Evolutionary conservation across 2,113 vertebrate species (phyloP), one percentile per base, ranked within the genome.

Genomic region (Rynchops niger): DNA sequence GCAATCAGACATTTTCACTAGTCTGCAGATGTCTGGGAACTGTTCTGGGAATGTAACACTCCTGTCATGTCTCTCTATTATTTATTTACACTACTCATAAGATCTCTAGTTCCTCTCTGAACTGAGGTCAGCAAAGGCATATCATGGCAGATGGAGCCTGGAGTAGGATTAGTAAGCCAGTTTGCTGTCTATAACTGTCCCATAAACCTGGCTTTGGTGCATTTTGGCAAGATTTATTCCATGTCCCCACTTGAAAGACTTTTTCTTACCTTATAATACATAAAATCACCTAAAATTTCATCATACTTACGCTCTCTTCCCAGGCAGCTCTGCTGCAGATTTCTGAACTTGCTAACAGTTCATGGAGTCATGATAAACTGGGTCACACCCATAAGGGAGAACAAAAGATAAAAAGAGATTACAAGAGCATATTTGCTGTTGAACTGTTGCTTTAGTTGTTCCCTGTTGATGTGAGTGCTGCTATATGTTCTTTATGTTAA

Each of bases 391-490:
- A 77, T 2, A 11, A 53, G 36, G 22, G 43, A 84, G 42, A 95
- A 43, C 11, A 81, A 65, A 87, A 81, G 74, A 69, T 66, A 74
- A 94, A 78, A 83, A 45, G 42, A 89, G 72, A 86, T 95, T 89
- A 91, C 61, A 86, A 52, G 65, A 71, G 22, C 29, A 1, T 61
- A 11, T 88, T 95, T 96, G 76, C 53, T 87, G 79, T 76, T 76
- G 69, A 95, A 87, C 80, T 91, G 93, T 69, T 56, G 89, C 90
- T 95, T 91, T 95, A 94, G 87, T 95, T 96, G 79, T 67, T 97
- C 77, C 65, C 87, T 56, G 67, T 94, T 95, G 93, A 93, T 38
- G n/a, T 20, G 91, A 97, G 32, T 63, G 36, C 82, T 90, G 47
- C 84, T 95, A 12, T 86, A 47, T 62, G 84, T 90, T 96, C 36